A percentile compares a stretch with the other conserved stretches of the same genome.
These are phyloP conservation scores for Tachina fera DNA, from an alignment of 2,888 invertebrate genomes.

Conservation along the genomic window DNA sequence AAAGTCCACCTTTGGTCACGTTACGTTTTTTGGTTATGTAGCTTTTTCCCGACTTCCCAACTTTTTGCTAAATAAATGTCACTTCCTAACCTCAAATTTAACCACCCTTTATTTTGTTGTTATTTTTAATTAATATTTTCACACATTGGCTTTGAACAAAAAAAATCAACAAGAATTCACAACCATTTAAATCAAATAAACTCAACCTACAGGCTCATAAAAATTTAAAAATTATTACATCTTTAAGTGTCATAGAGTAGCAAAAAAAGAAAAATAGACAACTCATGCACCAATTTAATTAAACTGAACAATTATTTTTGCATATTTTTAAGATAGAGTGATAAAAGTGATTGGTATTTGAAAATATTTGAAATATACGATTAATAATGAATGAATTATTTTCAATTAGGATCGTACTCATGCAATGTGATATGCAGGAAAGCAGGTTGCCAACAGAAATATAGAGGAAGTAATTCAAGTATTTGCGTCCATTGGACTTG, in stretches of 20 bases:
- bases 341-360: neutral
- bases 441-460: no score
- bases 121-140: neutral
- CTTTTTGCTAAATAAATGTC: no score
- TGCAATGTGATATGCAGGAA: no score
- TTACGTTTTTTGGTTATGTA: no score
- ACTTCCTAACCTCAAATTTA: neutral
- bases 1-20: no score
- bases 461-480: no score
- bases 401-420: no score
- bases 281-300: conserved; percentile 18
- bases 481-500: no score
- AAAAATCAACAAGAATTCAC: conserved; percentile 24
- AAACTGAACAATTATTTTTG: neutral
- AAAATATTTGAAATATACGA: neutral
- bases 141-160: neutral
- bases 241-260: conserved; percentile 3
- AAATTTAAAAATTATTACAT: conserved; percentile 30
- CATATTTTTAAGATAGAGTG: neutral
- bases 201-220: conserved; percentile 31
- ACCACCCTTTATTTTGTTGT: neutral
- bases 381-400: no score
- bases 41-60: no score
- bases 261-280: neutral
- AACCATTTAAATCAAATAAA: conserved; percentile 23